Evolutionary conservation across 53 echinoderm and acorn worm species (phyloP).

Genomic region (Pentamera pediparva): DNA sequence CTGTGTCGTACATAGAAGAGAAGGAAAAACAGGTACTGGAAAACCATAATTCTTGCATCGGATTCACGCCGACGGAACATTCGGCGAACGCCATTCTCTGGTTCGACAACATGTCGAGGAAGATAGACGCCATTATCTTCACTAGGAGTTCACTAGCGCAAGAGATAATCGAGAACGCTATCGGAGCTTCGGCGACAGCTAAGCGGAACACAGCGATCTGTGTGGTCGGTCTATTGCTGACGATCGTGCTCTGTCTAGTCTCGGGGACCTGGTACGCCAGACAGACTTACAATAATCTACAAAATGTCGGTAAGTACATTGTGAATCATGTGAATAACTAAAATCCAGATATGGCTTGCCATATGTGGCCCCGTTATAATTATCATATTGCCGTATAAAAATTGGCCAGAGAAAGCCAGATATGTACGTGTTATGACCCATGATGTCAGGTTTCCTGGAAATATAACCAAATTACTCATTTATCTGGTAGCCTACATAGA

Average conservation of each 20-base stretch:
- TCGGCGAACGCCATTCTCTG: constrained; percentile 3
- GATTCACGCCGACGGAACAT: neutral
- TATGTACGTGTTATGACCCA: too few species aligned
- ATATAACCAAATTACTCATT: too few species aligned
- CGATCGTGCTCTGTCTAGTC: constrained; percentile 38
- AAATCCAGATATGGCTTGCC: too few species aligned
- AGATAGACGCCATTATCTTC: constrained; percentile 10
- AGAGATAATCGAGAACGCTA: neutral
- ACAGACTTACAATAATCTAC: constrained; percentile 45
- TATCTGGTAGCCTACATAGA: too few species aligned
- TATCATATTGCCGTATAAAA: too few species aligned
- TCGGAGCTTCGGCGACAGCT: neutral
- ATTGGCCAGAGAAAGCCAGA: too few species aligned
- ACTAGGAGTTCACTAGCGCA: neutral
- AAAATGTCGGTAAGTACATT: constrained; percentile 31
- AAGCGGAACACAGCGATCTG: constrained; percentile 7
- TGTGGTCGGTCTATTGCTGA: constrained; percentile 32
- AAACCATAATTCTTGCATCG: neutral
- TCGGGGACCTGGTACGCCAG: constrained; percentile 53
- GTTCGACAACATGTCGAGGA: constrained; percentile 46
- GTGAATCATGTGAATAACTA: too few species aligned
- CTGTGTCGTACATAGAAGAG: neutral
- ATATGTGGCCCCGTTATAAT: too few species aligned
- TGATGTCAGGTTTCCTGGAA: too few species aligned
- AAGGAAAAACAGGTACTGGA: neutral